Evolutionary conservation across 2,888 invertebrate genomes (phyloP).

Genomic region (Meteorus cinctellus): DNA sequence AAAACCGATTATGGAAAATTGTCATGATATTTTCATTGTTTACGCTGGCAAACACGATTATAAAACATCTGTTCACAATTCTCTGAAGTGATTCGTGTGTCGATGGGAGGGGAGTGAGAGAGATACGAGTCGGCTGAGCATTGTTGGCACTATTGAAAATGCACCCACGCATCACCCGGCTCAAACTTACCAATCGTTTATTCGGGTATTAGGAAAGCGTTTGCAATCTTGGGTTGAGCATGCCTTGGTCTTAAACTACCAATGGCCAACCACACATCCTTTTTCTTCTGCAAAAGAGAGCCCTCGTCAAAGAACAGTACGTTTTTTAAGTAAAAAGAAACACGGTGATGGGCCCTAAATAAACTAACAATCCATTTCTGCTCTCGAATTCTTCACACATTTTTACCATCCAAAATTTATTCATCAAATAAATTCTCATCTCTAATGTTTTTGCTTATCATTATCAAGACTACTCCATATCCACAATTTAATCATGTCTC

Average conservation of each 20-base stretch:
- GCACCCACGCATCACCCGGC: slow-evolving; percentile 64
- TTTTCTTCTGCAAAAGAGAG: slow-evolving; percentile 73
- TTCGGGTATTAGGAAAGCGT: slow-evolving; percentile 72
- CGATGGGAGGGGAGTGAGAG: slow-evolving; percentile 24
- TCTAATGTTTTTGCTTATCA: background rate
- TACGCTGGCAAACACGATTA: background rate
- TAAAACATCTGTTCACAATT: slow-evolving; percentile 35
- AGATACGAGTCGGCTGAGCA: slow-evolving; percentile 61
- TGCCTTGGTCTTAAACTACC: slow-evolving; percentile 73
- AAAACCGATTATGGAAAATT: background rate
- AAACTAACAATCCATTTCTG: background rate
- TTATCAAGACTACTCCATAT: background rate
- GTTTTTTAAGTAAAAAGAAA: slow-evolving; percentile 53
- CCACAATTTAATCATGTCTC: background rate
- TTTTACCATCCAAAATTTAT: background rate
- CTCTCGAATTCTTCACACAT: background rate
- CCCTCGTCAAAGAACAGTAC: slow-evolving; percentile 72
- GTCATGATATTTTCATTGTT: background rate
- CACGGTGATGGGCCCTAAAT: slow-evolving; percentile 40
- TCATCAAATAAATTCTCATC: background rate
- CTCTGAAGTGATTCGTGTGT: slow-evolving; percentile 32
- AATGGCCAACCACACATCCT: slow-evolving; percentile 73
- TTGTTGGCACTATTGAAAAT: slow-evolving; percentile 56
- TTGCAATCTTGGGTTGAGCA: slow-evolving; percentile 73
- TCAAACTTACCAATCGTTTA: slow-evolving; percentile 71